Conservation (phyloP, 2,888 invertebrate species). For the Chrysolina haemoptera region DNA sequence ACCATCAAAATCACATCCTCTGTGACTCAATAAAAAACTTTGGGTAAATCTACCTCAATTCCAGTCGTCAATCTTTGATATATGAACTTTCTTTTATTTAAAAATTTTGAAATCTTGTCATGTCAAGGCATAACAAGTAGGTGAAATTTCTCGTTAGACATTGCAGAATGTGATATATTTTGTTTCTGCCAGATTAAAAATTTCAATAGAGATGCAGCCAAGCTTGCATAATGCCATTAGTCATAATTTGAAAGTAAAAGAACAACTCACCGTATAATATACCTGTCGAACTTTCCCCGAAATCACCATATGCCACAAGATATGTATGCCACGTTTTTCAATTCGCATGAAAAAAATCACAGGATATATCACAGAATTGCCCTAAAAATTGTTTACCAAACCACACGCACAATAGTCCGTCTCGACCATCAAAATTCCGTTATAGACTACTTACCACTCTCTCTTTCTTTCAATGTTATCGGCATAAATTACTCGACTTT, state of each 20-base stretch:
- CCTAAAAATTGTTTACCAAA: conserved; percentile 8
- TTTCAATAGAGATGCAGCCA: neutral
- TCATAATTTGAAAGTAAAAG: conserved; percentile 5
- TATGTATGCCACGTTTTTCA: neutral
- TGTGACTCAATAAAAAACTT: too few relatives aligned
- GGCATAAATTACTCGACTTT: conserved; percentile 41
- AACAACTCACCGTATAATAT: neutral
- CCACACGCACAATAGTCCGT: conserved; percentile 35
- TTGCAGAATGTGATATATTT: too few relatives aligned
- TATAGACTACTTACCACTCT: conserved; percentile 44
- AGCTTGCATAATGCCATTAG: neutral
- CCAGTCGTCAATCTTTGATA: too few relatives aligned
- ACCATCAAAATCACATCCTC: too few relatives aligned
- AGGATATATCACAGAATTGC: conserved; percentile 11
- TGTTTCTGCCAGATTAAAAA: neutral
- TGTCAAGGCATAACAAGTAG: too few relatives aligned
- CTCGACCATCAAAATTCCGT: conserved; percentile 32
- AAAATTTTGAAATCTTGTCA: too few relatives aligned
- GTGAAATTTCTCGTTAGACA: too few relatives aligned
- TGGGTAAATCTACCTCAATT: too few relatives aligned
- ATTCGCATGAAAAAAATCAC: neutral
- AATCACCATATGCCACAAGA: conserved; percentile 4
- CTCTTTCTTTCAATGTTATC: conserved; percentile 48
- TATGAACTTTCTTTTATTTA: too few relatives aligned
- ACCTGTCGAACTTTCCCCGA: conserved; percentile 7